These are phyloP conservation scores for Nycticorax nycticorax DNA, from an alignment of 2,113 vertebrate genomes.

Conservation along the genomic window DNA sequence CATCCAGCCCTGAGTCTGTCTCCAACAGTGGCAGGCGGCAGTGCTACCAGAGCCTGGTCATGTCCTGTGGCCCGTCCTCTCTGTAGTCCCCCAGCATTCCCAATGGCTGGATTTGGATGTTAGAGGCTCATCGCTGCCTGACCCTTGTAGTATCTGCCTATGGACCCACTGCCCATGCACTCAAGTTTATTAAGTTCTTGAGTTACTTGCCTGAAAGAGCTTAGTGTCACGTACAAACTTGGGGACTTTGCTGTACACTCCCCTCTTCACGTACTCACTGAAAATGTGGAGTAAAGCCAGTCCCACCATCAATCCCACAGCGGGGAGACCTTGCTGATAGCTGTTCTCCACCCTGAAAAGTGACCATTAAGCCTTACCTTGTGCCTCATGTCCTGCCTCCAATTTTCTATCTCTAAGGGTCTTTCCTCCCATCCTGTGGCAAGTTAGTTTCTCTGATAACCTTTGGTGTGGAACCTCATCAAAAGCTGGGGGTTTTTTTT, in stretches of 20 bases:
- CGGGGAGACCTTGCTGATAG: neutral
- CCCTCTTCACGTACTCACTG: neutral
- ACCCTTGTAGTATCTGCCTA: neutral
- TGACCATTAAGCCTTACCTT: neutral
- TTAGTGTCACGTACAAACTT: neutral
- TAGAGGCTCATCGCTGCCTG: neutral
- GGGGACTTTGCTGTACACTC: neutral
- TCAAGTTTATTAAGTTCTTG: neutral
- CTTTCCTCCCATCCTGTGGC: neutral
- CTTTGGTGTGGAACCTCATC: neutral
- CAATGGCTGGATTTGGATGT: neutral
- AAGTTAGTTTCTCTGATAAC: neutral
- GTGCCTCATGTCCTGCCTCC: neutral
- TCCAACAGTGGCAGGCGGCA: neutral
- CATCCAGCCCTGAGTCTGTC: neutral
- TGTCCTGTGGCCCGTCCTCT: accelerated
- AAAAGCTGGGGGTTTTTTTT: neutral
- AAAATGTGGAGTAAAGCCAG: neutral
- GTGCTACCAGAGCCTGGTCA: neutral
- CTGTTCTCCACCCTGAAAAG: neutral
- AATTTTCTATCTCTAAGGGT: neutral
- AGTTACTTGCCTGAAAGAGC: neutral
- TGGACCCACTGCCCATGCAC: neutral
- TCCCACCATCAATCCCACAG: neutral
- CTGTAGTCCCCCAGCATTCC: neutral